A percentile compares a stretch with the other conserved stretches of the same genome.
These are phyloP conservation scores for Trachelus stipa DNA, from an alignment of 2,888 invertebrate species.

Conservation along the genomic window DNA sequence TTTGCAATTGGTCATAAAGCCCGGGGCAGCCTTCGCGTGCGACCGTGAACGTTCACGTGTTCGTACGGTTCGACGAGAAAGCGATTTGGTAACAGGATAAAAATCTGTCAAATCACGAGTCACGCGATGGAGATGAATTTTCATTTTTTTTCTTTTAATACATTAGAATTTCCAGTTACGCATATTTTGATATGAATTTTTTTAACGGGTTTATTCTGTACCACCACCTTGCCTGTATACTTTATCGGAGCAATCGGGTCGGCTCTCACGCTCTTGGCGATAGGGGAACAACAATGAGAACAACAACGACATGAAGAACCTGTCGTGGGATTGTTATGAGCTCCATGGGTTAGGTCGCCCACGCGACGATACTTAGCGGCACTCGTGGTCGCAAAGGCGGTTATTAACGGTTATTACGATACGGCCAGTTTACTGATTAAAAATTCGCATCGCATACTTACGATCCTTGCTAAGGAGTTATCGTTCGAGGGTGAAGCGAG, in stretches of 20 bases:
- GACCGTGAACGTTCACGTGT: slow-evolving; percentile 18
- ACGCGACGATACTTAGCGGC: slow-evolving; percentile 54
- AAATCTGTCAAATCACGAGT: background rate
- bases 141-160: background rate
- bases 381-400: slow-evolving; percentile 43
- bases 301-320: slow-evolving; percentile 26
- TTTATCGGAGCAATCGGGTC: background rate
- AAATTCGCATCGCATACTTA: slow-evolving; percentile 9
- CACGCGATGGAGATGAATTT: background rate
- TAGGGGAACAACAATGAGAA: background rate
- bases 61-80: background rate
- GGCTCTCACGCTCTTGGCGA: background rate
- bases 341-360: slow-evolving; percentile 30
- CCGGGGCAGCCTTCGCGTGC: slow-evolving; percentile 35
- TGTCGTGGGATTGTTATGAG: slow-evolving; percentile 34
- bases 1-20: slow-evolving; percentile 50
- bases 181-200: background rate
- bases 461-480: background rate
- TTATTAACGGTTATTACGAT: slow-evolving; percentile 58
- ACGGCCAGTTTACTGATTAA: slow-evolving; percentile 34
- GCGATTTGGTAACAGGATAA: background rate
- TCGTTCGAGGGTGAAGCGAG: background rate
- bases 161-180: background rate
- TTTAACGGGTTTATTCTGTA: background rate
- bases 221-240: background rate